Conservation (phyloP, 2,797 vertebrate genomes). For the Mionectes olivaceus region DNA sequence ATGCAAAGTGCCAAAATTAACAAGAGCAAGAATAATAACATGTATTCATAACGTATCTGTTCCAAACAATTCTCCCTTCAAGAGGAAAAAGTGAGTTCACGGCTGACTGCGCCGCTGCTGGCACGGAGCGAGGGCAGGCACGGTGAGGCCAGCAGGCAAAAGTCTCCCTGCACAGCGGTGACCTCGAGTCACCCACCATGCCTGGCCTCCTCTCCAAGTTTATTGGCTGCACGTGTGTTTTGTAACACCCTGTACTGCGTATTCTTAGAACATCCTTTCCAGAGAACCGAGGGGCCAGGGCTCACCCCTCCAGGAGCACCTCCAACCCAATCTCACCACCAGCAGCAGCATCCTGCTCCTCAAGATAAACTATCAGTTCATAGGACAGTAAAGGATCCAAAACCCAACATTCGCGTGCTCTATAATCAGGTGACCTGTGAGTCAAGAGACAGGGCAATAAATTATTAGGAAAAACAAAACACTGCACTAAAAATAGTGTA, state of each 20-base stretch:
- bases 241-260: conserved; percentile 19
- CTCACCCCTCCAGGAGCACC: neutral
- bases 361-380: neutral
- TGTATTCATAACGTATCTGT: fast-evolving
- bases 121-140: neutral
- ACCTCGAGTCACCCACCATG: conserved; percentile 27
- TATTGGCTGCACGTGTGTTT: conserved; percentile 28
- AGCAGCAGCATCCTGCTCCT: neutral
- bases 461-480: conserved; percentile 21
- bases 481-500: conserved; percentile 22
- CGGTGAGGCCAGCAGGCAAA: neutral
- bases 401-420: neutral
- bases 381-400: neutral
- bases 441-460: neutral
- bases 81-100: neutral
- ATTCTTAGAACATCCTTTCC: conserved; percentile 63
- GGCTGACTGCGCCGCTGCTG: neutral
- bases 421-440: neutral
- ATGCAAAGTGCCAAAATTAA: neutral
- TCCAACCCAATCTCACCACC: neutral
- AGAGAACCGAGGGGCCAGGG: neutral
- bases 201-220: neutral
- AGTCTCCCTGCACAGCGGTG: neutral
- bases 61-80: neutral
- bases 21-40: neutral